These are phyloP conservation scores for Physeter macrocephalus DNA, from an alignment of 2,113 vertebrate species.

Conservation along the genomic window DNA sequence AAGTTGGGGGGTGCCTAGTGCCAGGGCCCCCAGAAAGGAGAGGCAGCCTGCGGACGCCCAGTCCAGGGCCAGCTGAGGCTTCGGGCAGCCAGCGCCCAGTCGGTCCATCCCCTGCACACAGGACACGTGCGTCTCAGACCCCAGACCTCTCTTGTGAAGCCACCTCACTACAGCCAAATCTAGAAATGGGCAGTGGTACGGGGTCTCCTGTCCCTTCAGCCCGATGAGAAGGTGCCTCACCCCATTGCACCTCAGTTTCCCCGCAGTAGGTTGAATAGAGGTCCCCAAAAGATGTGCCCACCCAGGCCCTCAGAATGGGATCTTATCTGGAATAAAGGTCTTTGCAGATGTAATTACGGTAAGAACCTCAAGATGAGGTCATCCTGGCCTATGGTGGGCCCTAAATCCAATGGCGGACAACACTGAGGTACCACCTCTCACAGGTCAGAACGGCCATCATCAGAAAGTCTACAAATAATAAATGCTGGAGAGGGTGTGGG, in stretches of 20 bases:
- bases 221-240: no score
- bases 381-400: no score
- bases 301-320: background rate
- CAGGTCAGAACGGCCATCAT: no score
- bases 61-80: background rate
- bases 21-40: background rate
- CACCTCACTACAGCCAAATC: background rate
- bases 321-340: background rate
- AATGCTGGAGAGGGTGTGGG: no score
- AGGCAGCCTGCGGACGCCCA: background rate
- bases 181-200: background rate
- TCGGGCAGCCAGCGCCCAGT: no score
- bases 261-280: background rate
- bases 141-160: background rate
- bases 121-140: background rate
- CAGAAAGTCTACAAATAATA: no score
- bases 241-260: background rate
- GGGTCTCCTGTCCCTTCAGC: background rate
- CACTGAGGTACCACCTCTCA: no score
- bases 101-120: accelerated
- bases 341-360: background rate
- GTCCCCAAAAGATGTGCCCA: background rate
- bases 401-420: background rate
- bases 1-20: no score
- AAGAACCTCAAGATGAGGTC: background rate